Evolutionary conservation across 2,797 vertebrate genomes (phyloP).

Genomic region (Acropternis orthonyx): DNA sequence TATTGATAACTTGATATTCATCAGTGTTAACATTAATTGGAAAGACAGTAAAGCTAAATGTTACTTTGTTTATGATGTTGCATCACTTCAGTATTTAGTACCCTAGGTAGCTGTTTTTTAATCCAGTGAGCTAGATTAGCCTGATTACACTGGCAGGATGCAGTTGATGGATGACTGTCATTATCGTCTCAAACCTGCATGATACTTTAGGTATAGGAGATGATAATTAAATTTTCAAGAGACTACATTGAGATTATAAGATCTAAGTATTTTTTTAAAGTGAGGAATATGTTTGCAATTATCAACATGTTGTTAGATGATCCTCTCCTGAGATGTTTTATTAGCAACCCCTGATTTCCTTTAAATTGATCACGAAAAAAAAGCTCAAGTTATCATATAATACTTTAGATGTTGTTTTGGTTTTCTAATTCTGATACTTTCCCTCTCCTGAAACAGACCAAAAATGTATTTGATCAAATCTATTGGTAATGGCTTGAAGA

Average conservation of each 20-base stretch:
- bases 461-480: slow-evolving; percentile 68
- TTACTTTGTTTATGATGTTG: slow-evolving; percentile 50
- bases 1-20: slow-evolving; percentile 26
- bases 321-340: slow-evolving; percentile 68
- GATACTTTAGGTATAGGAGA: slow-evolving; percentile 76
- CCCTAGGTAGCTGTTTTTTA: slow-evolving; percentile 60
- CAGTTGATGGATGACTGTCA: slow-evolving; percentile 81
- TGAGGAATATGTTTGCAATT: slow-evolving; percentile 70
- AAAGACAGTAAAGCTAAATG: slow-evolving; percentile 28
- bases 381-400: slow-evolving; percentile 28
- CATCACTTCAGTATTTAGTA: slow-evolving; percentile 54
- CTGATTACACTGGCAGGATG: slow-evolving; percentile 77
- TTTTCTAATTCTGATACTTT: slow-evolving; percentile 29
- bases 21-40: slow-evolving; percentile 15
- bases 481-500: slow-evolving; percentile 72
- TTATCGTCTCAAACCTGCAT: slow-evolving; percentile 80
- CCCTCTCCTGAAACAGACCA: not conserved
- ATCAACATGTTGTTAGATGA: slow-evolving; percentile 75
- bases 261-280: slow-evolving; percentile 62
- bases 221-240: slow-evolving; percentile 79
- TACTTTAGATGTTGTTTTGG: slow-evolving; percentile 50
- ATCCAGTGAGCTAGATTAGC: slow-evolving; percentile 75
- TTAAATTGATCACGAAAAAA: slow-evolving; percentile 63
- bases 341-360: slow-evolving; percentile 59
- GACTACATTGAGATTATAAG: slow-evolving; percentile 69